Evolutionary conservation across 2,113 vertebrate genomes (phyloP), one percentile per base, ranked within the genome.

Genomic region (Clarias batrachus): DNA sequence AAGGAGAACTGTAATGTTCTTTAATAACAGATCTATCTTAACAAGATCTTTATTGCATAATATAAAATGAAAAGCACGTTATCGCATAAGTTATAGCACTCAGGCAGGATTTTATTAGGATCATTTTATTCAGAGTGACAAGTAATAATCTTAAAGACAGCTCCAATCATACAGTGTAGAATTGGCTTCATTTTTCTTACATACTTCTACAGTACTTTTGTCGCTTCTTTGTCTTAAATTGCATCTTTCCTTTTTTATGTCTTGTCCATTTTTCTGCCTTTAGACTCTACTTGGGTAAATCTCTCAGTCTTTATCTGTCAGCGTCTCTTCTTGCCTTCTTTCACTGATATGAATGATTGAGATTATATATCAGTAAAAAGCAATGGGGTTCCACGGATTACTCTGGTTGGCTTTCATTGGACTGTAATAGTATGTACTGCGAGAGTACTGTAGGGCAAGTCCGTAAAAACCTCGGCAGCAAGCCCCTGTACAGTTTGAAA

Each of bases 341-440:
- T 21, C 33, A 74, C 21, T 48, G 56, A 84, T 74, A 60, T 68
- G 74, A 68, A 68, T 37, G 74, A 80, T 80, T 86, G 48, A 57
- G 54, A 17, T 80, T 86, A 57, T 63, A 68, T 52, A 70, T 80
- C 48, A 13, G 48, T 33, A 48, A 33, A 85, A 27, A 80, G 56
- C 73, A 85, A 9, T 23, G 68, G 7, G 30, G 54, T 48, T 48
- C 74, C 84, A 19, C 21, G 52, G 27, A 37, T 54, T n/a, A 13
- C 23, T 81, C 27, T 71, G 65, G 81, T 81, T 71, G 77, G 63
- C 30, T 70, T 71, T 60, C 52, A 71, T 81, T 8, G 6, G 8
- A 48, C 48, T 48, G 48, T 48, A 48, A 48, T 6, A 7, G 33
- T 2, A 37, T 37, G 33, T 37, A 37, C 33, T 81, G 27, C 81